phyloP scores from a whole-genome alignment of 1,140 invertebrate species.

The Dendrolimus punctatus region DNA sequence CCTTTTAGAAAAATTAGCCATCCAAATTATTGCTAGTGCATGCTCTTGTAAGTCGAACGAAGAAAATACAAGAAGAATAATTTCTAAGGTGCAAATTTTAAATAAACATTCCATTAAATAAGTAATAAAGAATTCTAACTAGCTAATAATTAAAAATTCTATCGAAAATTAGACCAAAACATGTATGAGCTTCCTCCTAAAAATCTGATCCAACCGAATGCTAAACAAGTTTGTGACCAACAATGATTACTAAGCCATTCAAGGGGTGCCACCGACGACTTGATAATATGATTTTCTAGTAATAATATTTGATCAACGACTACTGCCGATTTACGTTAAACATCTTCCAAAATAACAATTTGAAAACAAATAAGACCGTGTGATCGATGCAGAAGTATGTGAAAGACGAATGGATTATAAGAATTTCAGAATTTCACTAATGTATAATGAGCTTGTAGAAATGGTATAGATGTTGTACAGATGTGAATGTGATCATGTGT shows the following conservation, averaged over 20 bases:
- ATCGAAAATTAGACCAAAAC: conserved; percentile 56
- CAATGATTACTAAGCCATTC: conserved; percentile 68
- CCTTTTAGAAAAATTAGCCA: conserved; percentile 20
- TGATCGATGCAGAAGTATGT: conserved; percentile 32
- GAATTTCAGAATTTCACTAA: conserved; percentile 1
- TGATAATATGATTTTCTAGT: conserved; percentile 54
- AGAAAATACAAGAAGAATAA: conserved; percentile 46
- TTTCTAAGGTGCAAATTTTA: conserved; percentile 58
- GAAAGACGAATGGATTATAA: conserved; percentile 6
- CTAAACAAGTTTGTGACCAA: conserved; percentile 47
- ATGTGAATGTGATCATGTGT: conserved; percentile 33
- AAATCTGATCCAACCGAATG: conserved; percentile 35
- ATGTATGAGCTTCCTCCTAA: conserved; percentile 43
- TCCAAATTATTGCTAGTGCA: conserved; percentile 30
- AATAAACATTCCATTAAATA: conserved; percentile 50
- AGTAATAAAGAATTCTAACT: conserved; percentile 37
- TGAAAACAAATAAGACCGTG: conserved; percentile 30
- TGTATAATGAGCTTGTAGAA: conserved; percentile 4
- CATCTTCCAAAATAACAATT: conserved; percentile 34
- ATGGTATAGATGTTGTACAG: conserved; percentile 15
- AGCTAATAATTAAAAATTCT: conserved; percentile 47
- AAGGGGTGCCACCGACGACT: conserved; percentile 58
- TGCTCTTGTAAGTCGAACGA: conserved; percentile 42
- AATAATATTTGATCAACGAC: conserved; percentile 31
- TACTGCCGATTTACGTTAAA: conserved; percentile 44